Percentiles rank a stretch among this genome's conserved stretches.
Conservation (phyloP, 1,140 invertebrate species). For the Periplaneta americana region DNA sequence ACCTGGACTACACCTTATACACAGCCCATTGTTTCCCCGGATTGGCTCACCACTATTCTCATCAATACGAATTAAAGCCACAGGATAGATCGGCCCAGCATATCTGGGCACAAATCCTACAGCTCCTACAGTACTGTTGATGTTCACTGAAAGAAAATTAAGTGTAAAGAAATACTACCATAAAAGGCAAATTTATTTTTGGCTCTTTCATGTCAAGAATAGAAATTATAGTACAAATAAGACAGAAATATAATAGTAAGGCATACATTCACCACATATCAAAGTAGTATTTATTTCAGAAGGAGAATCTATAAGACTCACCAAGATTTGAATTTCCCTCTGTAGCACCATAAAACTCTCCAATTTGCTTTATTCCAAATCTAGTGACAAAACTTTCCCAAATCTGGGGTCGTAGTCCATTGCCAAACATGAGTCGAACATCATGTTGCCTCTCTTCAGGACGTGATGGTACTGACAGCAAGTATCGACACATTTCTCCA, state of each 20-base stretch:
- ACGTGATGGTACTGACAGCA: slow-evolving; percentile 68
- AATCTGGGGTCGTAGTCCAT: slow-evolving; percentile 88
- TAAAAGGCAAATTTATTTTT: too few species aligned
- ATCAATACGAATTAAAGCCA: slow-evolving; percentile 74
- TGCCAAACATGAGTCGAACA: slow-evolving; percentile 84
- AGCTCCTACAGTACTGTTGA: slow-evolving; percentile 81
- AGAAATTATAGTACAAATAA: too few species aligned
- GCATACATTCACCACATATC: background rate
- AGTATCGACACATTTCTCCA: slow-evolving; percentile 94
- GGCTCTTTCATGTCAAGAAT: too few species aligned
- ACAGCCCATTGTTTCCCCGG: slow-evolving; percentile 66
- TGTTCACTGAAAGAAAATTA: slow-evolving; percentile 68
- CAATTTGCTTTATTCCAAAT: slow-evolving; percentile 74
- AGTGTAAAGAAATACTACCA: too few species aligned
- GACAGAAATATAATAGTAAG: too few species aligned
- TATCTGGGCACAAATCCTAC: slow-evolving; percentile 86
- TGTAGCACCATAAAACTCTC: slow-evolving; percentile 94
- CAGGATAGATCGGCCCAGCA: slow-evolving; percentile 57
- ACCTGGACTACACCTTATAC: slow-evolving; percentile 70
- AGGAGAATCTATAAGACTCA: slow-evolving; percentile 34
- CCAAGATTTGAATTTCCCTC: slow-evolving; percentile 92
- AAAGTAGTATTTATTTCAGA: background rate
- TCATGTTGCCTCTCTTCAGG: slow-evolving; percentile 67
- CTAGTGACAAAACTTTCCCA: slow-evolving; percentile 84
- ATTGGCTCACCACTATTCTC: slow-evolving; percentile 74